Conservation (phyloP, 2,797 vertebrate species). For the Pitangus sulphuratus region DNA sequence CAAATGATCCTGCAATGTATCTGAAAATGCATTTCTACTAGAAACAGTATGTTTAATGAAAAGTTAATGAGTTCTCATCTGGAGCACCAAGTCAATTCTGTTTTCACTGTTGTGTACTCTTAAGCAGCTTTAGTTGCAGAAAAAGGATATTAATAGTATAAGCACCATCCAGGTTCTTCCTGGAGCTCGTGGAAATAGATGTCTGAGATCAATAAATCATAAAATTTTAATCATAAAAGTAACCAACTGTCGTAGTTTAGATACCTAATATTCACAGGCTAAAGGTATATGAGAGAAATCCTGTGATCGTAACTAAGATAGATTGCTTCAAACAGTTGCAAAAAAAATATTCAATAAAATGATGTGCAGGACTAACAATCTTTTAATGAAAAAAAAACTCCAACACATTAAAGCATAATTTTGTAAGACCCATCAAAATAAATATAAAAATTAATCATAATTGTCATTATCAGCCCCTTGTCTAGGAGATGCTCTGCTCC, state of each 20-base stretch:
- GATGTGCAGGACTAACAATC: not conserved
- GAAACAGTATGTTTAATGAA: not conserved
- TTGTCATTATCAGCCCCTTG: rapidly evolving
- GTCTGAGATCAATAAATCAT: not conserved
- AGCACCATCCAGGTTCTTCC: not conserved
- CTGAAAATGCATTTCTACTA: not conserved
- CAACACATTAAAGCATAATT: not conserved
- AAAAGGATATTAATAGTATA: not conserved
- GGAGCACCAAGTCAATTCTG: not conserved
- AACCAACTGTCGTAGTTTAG: not conserved
- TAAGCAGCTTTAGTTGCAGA: not conserved
- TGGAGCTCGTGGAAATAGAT: not conserved
- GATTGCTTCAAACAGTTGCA: not conserved
- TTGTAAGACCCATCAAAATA: not conserved
- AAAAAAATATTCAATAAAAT: not conserved
- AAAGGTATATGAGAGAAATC: not conserved
- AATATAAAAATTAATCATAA: not conserved
- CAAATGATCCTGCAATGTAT: not conserved
- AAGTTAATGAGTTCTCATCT: not conserved
- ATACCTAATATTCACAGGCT: not conserved
- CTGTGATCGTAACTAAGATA: not conserved
- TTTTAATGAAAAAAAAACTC: not conserved
- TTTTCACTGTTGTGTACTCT: not conserved
- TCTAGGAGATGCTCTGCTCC: not conserved
- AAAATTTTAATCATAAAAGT: not conserved